Evolutionary conservation across 2,113 vertebrate genomes (phyloP).

Genomic region (Cyanoderma ruficeps): DNA sequence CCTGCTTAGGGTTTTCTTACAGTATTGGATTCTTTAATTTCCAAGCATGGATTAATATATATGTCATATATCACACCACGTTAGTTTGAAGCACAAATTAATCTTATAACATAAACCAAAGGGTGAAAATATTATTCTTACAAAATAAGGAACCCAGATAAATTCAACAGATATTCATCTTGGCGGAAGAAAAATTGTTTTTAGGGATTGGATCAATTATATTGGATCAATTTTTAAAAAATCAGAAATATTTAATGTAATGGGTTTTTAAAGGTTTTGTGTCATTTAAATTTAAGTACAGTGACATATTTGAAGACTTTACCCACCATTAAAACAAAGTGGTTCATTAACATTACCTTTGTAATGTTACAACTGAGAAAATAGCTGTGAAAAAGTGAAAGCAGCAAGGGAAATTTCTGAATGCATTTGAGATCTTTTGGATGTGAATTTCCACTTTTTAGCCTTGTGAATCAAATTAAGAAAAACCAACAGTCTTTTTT

Average conservation of each 20-base stretch:
- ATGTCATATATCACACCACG: too few relatives aligned
- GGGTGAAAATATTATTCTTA: background rate
- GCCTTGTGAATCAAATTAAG: background rate
- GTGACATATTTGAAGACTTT: background rate
- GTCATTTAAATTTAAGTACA: background rate
- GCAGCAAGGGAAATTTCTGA: background rate
- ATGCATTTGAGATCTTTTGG: background rate
- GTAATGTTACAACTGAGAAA: background rate
- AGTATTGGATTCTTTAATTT: too few relatives aligned
- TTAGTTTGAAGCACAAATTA: too few relatives aligned
- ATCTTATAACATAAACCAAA: too few relatives aligned
- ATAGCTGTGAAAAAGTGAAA: background rate
- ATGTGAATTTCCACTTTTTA: background rate
- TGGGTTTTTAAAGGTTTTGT: background rate
- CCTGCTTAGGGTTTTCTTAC: too few relatives aligned
- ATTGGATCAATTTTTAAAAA: background rate
- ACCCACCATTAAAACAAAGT: background rate
- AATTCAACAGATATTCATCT: background rate
- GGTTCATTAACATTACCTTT: background rate
- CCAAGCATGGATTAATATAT: too few relatives aligned
- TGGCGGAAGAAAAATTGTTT: background rate
- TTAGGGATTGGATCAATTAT: background rate
- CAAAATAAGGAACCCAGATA: background rate
- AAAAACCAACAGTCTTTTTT: fast-evolving
- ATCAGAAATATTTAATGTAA: background rate